phyloP scores from a whole-genome alignment of 2,888 invertebrate species.

The Prenolepis imparis region DNA sequence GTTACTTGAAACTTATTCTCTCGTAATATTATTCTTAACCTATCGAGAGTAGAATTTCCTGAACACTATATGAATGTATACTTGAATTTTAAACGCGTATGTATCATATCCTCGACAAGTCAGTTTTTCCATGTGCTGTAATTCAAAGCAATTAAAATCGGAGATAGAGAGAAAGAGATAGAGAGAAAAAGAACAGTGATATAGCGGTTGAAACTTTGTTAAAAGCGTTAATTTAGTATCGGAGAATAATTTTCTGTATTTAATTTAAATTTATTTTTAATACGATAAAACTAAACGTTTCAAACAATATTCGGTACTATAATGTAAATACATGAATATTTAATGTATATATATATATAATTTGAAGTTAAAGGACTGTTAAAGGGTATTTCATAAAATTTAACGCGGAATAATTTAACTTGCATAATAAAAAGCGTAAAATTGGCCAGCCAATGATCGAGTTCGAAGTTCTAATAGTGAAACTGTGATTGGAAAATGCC shows the following conservation, averaged over 20 bases:
- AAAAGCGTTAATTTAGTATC: slow-evolving; percentile 15
- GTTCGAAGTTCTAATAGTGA: neutral
- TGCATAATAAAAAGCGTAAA: neutral
- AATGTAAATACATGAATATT: neutral
- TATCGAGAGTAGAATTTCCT: slow-evolving; percentile 41
- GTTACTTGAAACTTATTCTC: slow-evolving; percentile 44
- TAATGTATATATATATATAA: neutral
- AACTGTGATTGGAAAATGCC: slow-evolving; percentile 33
- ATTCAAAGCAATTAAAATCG: slow-evolving; percentile 9
- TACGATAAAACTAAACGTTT: neutral
- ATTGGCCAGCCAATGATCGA: slow-evolving; percentile 15
- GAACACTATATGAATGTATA: neutral
- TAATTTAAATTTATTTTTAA: slow-evolving; percentile 2
- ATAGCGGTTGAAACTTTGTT: neutral
- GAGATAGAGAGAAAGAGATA: neutral
- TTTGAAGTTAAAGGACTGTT: slow-evolving; percentile 9
- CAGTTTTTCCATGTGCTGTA: slow-evolving; percentile 7
- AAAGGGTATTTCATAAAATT: slow-evolving; percentile 13
- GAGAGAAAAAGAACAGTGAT: neutral
- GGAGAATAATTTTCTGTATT: slow-evolving; percentile 15
- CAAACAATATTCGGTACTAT: neutral
- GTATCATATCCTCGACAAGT: neutral
- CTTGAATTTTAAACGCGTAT: slow-evolving; percentile 34
- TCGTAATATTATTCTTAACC: slow-evolving; percentile 46
- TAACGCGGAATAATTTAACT: neutral